A percentile compares a stretch with the other conserved stretches of the same genome.
Conservation (phyloP, 1,140 invertebrate genomes). For the Gerris buenoi region DNA sequence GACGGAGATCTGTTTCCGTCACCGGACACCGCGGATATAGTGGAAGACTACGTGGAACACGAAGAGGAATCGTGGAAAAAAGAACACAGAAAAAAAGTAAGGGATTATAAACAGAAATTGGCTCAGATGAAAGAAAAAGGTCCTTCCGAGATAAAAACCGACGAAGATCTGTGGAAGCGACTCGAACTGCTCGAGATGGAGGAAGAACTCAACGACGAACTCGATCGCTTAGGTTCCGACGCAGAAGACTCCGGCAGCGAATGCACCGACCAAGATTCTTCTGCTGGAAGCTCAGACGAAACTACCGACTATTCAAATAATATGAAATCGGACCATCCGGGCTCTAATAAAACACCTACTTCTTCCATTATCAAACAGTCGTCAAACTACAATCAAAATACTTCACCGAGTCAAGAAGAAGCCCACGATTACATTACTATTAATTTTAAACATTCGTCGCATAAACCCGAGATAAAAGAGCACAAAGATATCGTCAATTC, state of each 20-base stretch:
- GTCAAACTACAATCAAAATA: neutral
- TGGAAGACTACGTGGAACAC: conserved; percentile 38
- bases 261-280: neutral
- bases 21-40: conserved; percentile 32
- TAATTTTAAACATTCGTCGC: neutral
- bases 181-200: conserved; percentile 38
- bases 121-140: conserved; percentile 28
- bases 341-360: neutral
- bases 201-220: conserved; percentile 36
- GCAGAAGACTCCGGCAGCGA: conserved; percentile 4
- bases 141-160: conserved; percentile 26
- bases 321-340: neutral
- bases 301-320: neutral
- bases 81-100: conserved; percentile 35
- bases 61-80: conserved; percentile 37
- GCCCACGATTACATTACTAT: neutral
- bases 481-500: neutral
- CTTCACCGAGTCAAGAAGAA: neutral
- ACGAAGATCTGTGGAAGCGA: conserved; percentile 34
- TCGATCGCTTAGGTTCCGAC: conserved; percentile 14
- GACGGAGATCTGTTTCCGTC: conserved; percentile 28
- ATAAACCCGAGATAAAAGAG: neutral
- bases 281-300: neutral
- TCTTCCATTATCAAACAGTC: neutral
- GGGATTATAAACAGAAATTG: conserved; percentile 33